A percentile compares a stretch with the other conserved stretches of the same genome.
phyloP scores from a whole-genome alignment of 2,797 vertebrate species.

The Onychomys arenicola region DNA sequence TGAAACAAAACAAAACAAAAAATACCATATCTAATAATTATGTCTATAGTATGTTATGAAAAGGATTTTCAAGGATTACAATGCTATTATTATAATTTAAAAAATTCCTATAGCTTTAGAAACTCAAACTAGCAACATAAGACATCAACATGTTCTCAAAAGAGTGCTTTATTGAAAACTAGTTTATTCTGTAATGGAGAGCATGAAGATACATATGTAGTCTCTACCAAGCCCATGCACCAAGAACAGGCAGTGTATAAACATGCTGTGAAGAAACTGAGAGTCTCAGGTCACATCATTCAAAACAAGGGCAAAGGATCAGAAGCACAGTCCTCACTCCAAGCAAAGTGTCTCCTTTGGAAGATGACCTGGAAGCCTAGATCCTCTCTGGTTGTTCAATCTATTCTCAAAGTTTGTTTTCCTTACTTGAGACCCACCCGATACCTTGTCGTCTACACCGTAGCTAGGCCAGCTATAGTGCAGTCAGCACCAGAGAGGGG shows the following conservation, averaged over 20 bases:
- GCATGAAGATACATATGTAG: accelerated
- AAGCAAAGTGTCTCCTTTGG: not conserved
- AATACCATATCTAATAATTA: too few species aligned
- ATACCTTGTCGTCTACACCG: accelerated
- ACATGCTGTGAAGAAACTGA: not conserved
- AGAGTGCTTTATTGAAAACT: not conserved
- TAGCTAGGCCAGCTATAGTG: accelerated
- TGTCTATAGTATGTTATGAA: not conserved
- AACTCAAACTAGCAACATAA: not conserved
- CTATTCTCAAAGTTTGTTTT: not conserved
- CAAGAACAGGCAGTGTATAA: not conserved
- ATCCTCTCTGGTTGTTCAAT: too few species aligned
- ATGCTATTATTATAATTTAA: not conserved
- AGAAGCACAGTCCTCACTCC: not conserved
- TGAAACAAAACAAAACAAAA: not conserved
- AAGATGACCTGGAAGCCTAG: not conserved
- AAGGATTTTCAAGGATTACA: not conserved
- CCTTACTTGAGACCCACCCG: not conserved
- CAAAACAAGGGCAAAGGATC: too few species aligned
- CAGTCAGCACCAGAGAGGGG: not conserved
- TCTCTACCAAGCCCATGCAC: not conserved
- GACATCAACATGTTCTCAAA: not conserved
- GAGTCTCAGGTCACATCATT: not conserved
- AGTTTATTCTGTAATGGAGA: not conserved
- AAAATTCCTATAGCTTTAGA: not conserved